Percentiles rank a stretch among this genome's conserved stretches.
Evolutionary conservation across 1,140 invertebrate species (phyloP).

Genomic region (Orussus abietinus): DNA sequence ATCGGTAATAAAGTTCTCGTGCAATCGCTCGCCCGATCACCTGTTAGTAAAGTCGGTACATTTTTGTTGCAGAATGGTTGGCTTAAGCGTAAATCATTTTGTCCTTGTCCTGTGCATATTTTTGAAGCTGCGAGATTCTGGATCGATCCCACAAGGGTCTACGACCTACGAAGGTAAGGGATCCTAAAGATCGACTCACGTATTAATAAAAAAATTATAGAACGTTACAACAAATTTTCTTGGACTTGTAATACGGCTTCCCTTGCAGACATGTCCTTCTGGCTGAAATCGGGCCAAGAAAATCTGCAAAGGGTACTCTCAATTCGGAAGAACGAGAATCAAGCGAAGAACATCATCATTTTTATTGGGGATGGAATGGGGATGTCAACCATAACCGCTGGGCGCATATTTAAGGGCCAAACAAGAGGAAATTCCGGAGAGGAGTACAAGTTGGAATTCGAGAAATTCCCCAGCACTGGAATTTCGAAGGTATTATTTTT

Average conservation of each 20-base stretch:
- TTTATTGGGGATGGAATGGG: slow-evolving; percentile 76
- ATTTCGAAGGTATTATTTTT: slow-evolving; percentile 55
- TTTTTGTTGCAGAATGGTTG: slow-evolving; percentile 10
- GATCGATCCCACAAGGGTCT: slow-evolving; percentile 15
- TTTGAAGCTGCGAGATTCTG: slow-evolving; percentile 1
- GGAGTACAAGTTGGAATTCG: slow-evolving; percentile 56
- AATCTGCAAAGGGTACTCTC: slow-evolving; percentile 39
- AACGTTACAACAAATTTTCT: not conserved
- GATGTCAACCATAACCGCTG: slow-evolving; percentile 63
- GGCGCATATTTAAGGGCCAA: slow-evolving; percentile 60
- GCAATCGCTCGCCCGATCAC: too few species aligned
- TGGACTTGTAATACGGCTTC: slow-evolving; percentile 2
- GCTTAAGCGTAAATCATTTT: slow-evolving; percentile 17
- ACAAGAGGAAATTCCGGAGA: slow-evolving; percentile 54
- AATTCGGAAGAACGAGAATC: slow-evolving; percentile 46
- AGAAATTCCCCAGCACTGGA: slow-evolving; percentile 58
- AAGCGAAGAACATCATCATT: slow-evolving; percentile 67
- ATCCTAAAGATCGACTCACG: not conserved
- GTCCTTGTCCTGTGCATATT: slow-evolving; percentile 15
- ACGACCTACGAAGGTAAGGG: slow-evolving; percentile 29
- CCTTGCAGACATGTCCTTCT: slow-evolving; percentile 42
- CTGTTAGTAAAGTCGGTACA: too few species aligned
- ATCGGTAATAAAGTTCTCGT: too few species aligned
- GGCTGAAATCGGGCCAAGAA: slow-evolving; percentile 44
- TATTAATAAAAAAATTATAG: not conserved